Evolutionary conservation across 2,888 invertebrate genomes (phyloP).

Genomic region (Stenichneumon culpator): DNA sequence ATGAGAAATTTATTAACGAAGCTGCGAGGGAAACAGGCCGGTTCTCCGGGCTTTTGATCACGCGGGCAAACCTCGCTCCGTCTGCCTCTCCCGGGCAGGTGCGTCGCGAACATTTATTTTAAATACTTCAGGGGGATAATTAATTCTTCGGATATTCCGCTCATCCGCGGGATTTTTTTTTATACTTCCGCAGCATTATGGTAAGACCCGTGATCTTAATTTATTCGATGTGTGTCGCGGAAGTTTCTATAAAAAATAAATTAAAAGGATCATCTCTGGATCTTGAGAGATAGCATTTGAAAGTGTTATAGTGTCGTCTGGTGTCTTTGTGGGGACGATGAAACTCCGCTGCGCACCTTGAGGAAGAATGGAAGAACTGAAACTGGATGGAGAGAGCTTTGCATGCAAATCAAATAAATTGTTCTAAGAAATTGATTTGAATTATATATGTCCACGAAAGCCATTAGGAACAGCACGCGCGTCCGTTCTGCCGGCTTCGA

Average conservation of each 20-base stretch:
- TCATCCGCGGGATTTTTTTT: neutral
- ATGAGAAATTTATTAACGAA: constrained; percentile 69
- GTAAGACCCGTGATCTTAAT: neutral
- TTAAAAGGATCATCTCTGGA: neutral
- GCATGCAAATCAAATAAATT: too few species aligned
- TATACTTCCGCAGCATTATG: neutral
- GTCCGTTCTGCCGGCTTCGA: too few species aligned
- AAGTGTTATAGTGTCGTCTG: too few species aligned
- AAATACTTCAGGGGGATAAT: constrained; percentile 39
- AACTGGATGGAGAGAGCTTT: too few species aligned
- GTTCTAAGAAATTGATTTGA: too few species aligned
- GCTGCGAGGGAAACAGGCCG: constrained; percentile 53
- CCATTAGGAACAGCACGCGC: too few species aligned
- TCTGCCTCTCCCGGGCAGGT: neutral
- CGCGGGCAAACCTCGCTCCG: constrained; percentile 66
- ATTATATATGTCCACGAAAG: too few species aligned
- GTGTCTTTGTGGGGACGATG: too few species aligned
- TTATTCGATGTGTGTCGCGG: neutral
- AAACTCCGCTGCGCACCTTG: neutral
- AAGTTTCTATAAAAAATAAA: neutral
- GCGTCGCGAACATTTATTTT: constrained; percentile 43
- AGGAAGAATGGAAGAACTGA: neutral
- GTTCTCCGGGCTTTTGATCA: constrained; percentile 68
- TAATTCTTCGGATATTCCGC: constrained; percentile 37
- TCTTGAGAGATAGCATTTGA: too few species aligned